A percentile compares a stretch with the other conserved stretches of the same genome.
phyloP scores from a whole-genome alignment of 2,797 vertebrate genomes.

The Diceros bicornis region DNA sequence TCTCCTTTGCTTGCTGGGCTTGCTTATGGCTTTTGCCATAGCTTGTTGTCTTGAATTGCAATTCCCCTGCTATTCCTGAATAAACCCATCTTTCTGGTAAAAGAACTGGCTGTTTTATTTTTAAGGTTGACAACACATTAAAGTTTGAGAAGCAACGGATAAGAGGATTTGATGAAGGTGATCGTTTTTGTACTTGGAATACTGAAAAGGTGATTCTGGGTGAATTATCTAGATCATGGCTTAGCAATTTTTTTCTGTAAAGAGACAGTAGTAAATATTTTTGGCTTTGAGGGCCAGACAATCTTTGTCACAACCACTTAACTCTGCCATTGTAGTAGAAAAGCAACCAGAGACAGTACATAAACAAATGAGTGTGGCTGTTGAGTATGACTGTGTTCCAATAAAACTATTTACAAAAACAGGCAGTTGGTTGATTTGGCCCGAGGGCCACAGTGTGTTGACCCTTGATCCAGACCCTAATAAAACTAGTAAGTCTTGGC shows the following conservation, averaged over 20 bases:
- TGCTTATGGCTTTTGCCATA: too few relatives aligned
- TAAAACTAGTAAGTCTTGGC: conserved; percentile 20
- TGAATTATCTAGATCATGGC: neutral
- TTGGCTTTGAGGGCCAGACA: neutral
- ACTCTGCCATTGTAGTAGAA: neutral
- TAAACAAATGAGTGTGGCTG: neutral
- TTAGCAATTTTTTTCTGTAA: neutral
- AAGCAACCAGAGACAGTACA: neutral
- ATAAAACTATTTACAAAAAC: conserved; percentile 26
- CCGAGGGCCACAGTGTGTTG: neutral
- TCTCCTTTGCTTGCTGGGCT: too few relatives aligned
- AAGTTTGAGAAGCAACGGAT: neutral
- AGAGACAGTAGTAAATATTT: conserved; percentile 6
- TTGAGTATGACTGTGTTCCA: neutral
- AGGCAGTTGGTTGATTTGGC: neutral
- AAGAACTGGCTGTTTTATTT: too few relatives aligned
- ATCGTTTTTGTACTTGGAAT: conserved; percentile 7
- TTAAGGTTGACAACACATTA: neutral
- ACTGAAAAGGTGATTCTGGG: conserved; percentile 1
- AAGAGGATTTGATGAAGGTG: neutral
- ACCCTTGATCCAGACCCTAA: conserved; percentile 24
- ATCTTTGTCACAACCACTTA: neutral
- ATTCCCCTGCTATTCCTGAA: too few relatives aligned
- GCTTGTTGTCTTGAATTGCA: too few relatives aligned
- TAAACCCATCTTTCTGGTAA: too few relatives aligned